Evolutionary conservation across 2,888 invertebrate genomes (phyloP), one percentile per base, ranked within the genome.

Genomic region (Agrenia bidenticulata): DNA sequence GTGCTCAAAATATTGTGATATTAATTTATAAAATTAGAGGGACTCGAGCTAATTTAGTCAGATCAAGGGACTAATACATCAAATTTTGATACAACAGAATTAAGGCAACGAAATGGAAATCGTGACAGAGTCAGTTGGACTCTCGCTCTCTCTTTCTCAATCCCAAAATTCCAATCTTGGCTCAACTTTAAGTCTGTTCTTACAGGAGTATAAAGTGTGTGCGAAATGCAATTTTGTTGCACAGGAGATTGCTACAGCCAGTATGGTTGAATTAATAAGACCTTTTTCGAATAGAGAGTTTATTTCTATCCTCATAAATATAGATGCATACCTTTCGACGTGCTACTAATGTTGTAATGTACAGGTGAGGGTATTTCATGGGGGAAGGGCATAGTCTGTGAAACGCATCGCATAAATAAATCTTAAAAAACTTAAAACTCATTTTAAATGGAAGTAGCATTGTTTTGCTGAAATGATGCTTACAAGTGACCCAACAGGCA

Each of bases 81-180:
- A 4, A 32, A 45, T 45, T 45, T 45, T 45, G 15, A 19, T 45
- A 45, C 45, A n/a, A n/a, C n/a, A 5, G 45, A 45, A 45, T 45
- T 45, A 45, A 45, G 45, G 45, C 61, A 66, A 64, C 57, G 58
- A 66, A 70, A 70, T 70, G 66, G 64, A 67, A 70, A 66, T 70
- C 69, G 69, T 70, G 69, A 70, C 66, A 63, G 66, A 50, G 59
- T 26, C 64, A 58, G 66, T 32, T 11, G 69, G 66, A 66, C 64
- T 70, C 69, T 64, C 69, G 66, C 64, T 41, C 54, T 32, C 54
- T 27, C 32, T 54, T 54, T 54, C 32, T 32, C 24, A 27, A 21
- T 24, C 27, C 23, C 32, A 26, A 54, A 27, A 54, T 17, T 45
- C 45, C 19, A 17, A 45, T 45, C 45, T 45, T 45, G 19, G 19